These are phyloP conservation scores for Drosophila athabasca DNA, from an alignment of 1,140 invertebrate genomes.

Conservation along the genomic window DNA sequence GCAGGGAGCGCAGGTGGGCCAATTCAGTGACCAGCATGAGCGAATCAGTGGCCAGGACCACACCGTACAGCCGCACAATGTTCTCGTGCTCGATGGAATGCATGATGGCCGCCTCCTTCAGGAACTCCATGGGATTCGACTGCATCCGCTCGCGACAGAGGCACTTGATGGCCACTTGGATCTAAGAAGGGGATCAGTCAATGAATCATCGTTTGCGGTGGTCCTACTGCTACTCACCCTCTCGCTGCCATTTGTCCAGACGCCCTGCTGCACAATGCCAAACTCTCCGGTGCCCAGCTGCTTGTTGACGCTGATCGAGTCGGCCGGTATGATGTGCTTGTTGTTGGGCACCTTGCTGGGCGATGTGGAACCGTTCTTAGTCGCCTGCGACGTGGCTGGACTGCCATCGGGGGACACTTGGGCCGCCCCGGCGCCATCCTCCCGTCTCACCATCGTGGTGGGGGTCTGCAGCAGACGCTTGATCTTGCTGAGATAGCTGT, in stretches of 20 bases:
- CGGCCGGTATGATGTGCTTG: constrained; percentile 97
- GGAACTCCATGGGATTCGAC: constrained; percentile 97
- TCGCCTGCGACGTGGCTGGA: constrained; percentile 42
- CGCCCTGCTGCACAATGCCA: constrained; percentile 98
- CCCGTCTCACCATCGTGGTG: constrained; percentile 84
- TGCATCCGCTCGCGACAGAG: constrained; percentile 96
- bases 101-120: constrained; percentile 99
- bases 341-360: constrained; percentile 88
- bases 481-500: constrained; percentile 96
- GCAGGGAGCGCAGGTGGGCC: constrained; percentile 95
- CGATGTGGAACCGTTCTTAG: constrained; percentile 60
- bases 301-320: constrained; percentile 96
- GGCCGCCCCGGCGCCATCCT: constrained; percentile 84
- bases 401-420: constrained; percentile 76
- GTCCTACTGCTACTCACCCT: constrained; percentile 86
- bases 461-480: constrained; percentile 89
- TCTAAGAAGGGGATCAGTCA: constrained; percentile 84
- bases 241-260: constrained; percentile 98
- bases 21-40: constrained; percentile 98
- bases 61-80: constrained; percentile 98
- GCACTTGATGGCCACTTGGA: constrained; percentile 99
- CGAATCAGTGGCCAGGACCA: constrained; percentile 96
- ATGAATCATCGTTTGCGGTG: neutral
- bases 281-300: constrained; percentile 98
- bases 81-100: constrained; percentile 98